Base-by-base conservation (phyloP, 1,140 invertebrate genomes). In the Pseudomyrmex dendroicus region DNA sequence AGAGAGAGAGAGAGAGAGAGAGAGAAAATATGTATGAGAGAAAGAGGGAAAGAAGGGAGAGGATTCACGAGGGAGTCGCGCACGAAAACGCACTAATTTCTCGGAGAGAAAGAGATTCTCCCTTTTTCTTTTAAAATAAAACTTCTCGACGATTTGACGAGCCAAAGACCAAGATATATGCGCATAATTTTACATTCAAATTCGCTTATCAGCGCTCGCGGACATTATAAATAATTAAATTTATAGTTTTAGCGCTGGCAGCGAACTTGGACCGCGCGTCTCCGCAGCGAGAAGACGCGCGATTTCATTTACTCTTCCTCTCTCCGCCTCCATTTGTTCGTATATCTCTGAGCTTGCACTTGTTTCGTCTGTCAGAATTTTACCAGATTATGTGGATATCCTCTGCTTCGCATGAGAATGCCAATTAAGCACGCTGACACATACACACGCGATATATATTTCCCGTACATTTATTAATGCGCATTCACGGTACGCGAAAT, bases 161-260 rank as follows among this genome's bases (percentile, higher is more conserved):
- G 15, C 44, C 13, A 44, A 72, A 15, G 66, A 4, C 13, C 54
- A 46, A 25, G 54, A 59, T 80, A 22, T 66, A 59, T 12, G 25
- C 61, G 5, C 25, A 15, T 77, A 63, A 66, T 78, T 80, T 72
- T n/a, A 20, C 25, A 80, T 70, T 80, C 20, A 50, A 59, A 80
- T 72, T 7, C 44, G 5, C 35, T 35, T 44, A 44, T 80, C 20
- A 59, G 2, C 74, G 8, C 35, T 12, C 59, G 48, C 61, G 44
- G 20, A 78, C 52, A 44, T 80, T 59, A 68, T 57, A 70, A 80
- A 80, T 80, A 80, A 80, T 80, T 59, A 80, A 80, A 80, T 80
- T 80, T 72, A 61, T 66, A 80, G 54, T 72, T 80, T 59, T 72
- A 70, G 72, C 76, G 72, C 76, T 80, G 66, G 66, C 64, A 50